A percentile compares a stretch with the other conserved stretches of the same genome.
phyloP scores from a whole-genome alignment of 1,140 invertebrate genomes.

The Gryon sp. region DNA sequence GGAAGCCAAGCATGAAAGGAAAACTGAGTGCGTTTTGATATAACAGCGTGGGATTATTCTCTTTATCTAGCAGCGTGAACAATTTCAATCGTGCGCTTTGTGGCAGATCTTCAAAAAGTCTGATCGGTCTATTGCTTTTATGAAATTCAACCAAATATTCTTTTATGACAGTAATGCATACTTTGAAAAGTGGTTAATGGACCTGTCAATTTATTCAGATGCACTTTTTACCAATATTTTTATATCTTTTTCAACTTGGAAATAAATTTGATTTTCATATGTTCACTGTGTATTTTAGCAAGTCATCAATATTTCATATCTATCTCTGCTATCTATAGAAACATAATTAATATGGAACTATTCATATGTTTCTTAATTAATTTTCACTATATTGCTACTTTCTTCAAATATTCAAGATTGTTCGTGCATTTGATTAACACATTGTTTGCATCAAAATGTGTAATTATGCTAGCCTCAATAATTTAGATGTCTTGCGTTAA shows the following conservation, averaged over 20 bases:
- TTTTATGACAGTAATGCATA: background rate
- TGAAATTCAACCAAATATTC: background rate
- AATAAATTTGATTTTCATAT: too few relatives aligned
- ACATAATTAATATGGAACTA: conserved; percentile 3
- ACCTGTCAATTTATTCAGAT: conserved; percentile 2
- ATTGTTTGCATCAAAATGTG: conserved; percentile 26
- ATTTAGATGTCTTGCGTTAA: conserved; percentile 8
- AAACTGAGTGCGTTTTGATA: conserved; percentile 48
- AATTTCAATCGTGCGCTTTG: conserved; percentile 13
- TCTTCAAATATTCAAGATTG: conserved; percentile 9
- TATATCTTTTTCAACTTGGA: background rate
- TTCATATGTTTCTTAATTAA: background rate
- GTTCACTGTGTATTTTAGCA: too few relatives aligned
- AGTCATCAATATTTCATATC: too few relatives aligned
- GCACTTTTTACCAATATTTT: background rate
- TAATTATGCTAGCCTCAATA: conserved; percentile 14
- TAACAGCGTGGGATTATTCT: conserved; percentile 42
- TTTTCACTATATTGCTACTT: conserved; percentile 4
- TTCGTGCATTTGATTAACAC: conserved; percentile 25
- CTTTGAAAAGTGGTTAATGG: conserved; percentile 7
- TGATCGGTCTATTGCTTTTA: conserved; percentile 21
- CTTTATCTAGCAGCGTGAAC: conserved; percentile 34
- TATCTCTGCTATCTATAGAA: too few relatives aligned
- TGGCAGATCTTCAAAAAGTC: conserved; percentile 3
- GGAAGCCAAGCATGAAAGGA: conserved; percentile 35